Evolutionary conservation across 2,888 invertebrate genomes (phyloP).

Genomic region (Sepioteuthis lessoniana): DNA sequence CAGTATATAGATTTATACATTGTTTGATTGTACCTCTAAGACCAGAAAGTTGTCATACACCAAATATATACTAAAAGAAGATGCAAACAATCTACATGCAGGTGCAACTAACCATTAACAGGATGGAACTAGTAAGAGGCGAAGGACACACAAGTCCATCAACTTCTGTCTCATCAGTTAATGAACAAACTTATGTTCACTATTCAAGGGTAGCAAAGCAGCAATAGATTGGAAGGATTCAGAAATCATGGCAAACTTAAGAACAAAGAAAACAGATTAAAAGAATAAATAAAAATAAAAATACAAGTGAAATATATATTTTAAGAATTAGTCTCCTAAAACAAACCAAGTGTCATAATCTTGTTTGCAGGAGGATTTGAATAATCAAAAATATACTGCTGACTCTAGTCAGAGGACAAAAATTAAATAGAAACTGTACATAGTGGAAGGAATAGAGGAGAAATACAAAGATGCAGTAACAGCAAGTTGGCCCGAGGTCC

Average conservation of each 20-base stretch:
- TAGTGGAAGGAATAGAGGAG: slow-evolving; percentile 18
- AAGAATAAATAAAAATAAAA: slow-evolving; percentile 33
- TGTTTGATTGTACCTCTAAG: neutral
- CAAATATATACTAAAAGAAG: neutral
- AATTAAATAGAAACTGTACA: slow-evolving; percentile 4
- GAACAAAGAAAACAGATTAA: neutral
- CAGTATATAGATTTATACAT: neutral
- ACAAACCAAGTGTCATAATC: neutral
- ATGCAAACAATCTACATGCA: slow-evolving; percentile 2
- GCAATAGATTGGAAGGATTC: slow-evolving; percentile 33
- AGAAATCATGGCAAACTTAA: slow-evolving; percentile 24
- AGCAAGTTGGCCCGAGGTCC: neutral
- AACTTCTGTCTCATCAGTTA: neutral
- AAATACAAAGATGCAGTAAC: slow-evolving; percentile 33
- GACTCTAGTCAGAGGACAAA: neutral
- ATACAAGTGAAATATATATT: slow-evolving; percentile 33
- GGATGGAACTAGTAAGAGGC: no score
- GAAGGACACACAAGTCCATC: no score
- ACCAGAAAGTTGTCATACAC: slow-evolving; percentile 33
- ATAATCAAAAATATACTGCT: slow-evolving; percentile 33
- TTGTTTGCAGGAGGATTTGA: neutral
- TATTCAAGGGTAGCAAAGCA: slow-evolving; percentile 6
- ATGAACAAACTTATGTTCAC: neutral
- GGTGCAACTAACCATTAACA: neutral
- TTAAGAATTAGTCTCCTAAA: slow-evolving; percentile 14